phyloP scores from a whole-genome alignment of 2,797 vertebrate species.

The Diceros bicornis region DNA sequence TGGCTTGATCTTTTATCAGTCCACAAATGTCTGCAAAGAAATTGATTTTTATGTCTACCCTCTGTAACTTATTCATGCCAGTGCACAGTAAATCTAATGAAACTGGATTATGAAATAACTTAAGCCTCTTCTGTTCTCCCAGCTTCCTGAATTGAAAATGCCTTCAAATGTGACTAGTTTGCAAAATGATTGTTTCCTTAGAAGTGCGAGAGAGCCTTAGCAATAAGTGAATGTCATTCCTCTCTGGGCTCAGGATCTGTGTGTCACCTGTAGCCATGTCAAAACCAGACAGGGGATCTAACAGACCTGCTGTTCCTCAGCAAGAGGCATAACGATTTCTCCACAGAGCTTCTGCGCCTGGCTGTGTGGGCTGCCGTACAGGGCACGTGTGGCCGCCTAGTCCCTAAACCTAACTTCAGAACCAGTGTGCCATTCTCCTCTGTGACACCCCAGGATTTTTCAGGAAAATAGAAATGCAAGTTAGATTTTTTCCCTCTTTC shows the following conservation, averaged over 20 bases:
- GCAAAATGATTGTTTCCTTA: slow-evolving; percentile 68
- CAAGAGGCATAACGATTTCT: background rate
- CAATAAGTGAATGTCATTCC: background rate
- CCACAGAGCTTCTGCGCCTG: background rate
- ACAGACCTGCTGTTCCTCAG: background rate
- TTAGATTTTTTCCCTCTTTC: background rate
- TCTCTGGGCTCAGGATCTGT: background rate
- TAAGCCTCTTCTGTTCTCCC: slow-evolving; percentile 70
- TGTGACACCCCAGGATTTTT: slow-evolving; percentile 5
- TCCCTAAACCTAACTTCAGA: background rate
- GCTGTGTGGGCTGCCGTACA: background rate
- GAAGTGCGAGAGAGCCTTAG: slow-evolving; percentile 14
- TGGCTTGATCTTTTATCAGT: slow-evolving; percentile 77
- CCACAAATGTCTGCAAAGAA: slow-evolving; percentile 66
- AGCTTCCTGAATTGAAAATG: slow-evolving; percentile 72
- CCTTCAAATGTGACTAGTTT: slow-evolving; percentile 66
- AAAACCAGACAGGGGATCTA: background rate
- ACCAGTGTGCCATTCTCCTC: background rate
- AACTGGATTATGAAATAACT: slow-evolving; percentile 78
- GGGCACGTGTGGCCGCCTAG: background rate
- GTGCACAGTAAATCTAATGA: slow-evolving; percentile 74
- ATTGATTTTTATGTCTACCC: slow-evolving; percentile 68
- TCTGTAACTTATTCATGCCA: slow-evolving; percentile 69
- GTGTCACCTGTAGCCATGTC: background rate
- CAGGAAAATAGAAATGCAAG: slow-evolving; percentile 19